A percentile compares a stretch with the other conserved stretches of the same genome.
phyloP scores from a whole-genome alignment of 1,140 invertebrate genomes.

The Hyposmocoma kahamanoa region DNA sequence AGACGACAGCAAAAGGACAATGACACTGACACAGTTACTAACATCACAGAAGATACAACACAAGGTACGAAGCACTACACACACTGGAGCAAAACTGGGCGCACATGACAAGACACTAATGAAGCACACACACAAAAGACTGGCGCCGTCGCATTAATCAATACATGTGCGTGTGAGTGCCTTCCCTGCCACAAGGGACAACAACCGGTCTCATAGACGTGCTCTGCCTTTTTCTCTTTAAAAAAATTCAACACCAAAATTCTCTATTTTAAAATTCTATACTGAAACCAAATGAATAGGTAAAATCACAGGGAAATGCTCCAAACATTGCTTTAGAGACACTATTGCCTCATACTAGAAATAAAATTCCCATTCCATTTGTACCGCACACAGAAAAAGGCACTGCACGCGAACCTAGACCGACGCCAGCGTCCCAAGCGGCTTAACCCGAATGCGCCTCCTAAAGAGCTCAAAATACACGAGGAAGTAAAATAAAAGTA shows the following conservation, averaged over 20 bases:
- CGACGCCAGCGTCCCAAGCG: conserved; percentile 49
- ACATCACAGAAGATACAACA: conserved; percentile 60
- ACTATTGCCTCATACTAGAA: conserved; percentile 22
- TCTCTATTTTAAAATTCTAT: background rate
- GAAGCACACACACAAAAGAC: conserved; percentile 61
- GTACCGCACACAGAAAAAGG: conserved; percentile 52
- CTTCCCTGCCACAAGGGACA: conserved; percentile 41
- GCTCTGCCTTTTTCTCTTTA: conserved; percentile 44
- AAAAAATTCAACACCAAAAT: background rate
- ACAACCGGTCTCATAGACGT: conserved; percentile 21
- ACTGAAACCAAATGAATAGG: background rate
- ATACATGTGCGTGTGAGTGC: conserved; percentile 75
- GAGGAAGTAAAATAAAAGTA: conserved; percentile 62
- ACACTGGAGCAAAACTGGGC: conserved; percentile 38
- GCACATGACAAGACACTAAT: conserved; percentile 51
- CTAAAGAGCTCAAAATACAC: conserved; percentile 65
- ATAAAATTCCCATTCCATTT: conserved; percentile 33
- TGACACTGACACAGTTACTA: conserved; percentile 61
- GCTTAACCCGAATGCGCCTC: conserved; percentile 59
- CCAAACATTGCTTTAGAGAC: conserved; percentile 17
- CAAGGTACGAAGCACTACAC: conserved; percentile 53
- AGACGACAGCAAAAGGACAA: conserved; percentile 52
- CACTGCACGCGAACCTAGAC: conserved; percentile 49
- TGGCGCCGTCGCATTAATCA: conserved; percentile 71
- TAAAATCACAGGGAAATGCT: conserved; percentile 5